Conservation (phyloP, 2,113 vertebrate species). For the Cottus gobio region DNA sequence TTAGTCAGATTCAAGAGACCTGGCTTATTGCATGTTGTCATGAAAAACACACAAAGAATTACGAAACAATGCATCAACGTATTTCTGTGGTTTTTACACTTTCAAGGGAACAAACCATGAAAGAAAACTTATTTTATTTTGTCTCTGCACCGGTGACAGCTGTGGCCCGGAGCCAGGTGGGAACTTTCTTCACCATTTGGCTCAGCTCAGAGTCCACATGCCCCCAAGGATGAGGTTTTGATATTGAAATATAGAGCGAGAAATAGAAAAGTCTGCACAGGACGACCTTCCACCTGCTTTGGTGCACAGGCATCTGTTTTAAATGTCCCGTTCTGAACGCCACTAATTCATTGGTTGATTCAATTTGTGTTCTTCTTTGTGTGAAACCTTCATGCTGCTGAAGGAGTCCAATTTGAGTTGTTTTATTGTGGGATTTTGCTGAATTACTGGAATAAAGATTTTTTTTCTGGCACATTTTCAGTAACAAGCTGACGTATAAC, state of each 20-base stretch:
- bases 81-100: background rate
- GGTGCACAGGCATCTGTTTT: too few species aligned
- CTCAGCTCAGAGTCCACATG: too few species aligned
- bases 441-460: too few species aligned
- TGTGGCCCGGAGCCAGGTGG: too few species aligned
- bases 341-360: too few species aligned
- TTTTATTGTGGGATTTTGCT: background rate
- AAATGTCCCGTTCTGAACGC: too few species aligned
- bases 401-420: background rate
- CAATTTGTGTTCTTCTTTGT: background rate
- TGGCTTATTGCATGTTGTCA: background rate
- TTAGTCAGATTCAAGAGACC: background rate
- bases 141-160: too few species aligned
- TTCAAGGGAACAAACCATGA: background rate
- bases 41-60: background rate
- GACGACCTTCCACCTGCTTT: too few species aligned
- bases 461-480: background rate
- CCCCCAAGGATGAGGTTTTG: background rate
- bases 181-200: background rate
- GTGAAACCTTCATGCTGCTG: background rate
- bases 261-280: background rate
- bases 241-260: background rate
- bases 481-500: too few species aligned
- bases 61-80: background rate
- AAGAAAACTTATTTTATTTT: background rate